Conservation (phyloP, 2,888 invertebrate genomes). For the Caenorhabditis plicata region DNA sequence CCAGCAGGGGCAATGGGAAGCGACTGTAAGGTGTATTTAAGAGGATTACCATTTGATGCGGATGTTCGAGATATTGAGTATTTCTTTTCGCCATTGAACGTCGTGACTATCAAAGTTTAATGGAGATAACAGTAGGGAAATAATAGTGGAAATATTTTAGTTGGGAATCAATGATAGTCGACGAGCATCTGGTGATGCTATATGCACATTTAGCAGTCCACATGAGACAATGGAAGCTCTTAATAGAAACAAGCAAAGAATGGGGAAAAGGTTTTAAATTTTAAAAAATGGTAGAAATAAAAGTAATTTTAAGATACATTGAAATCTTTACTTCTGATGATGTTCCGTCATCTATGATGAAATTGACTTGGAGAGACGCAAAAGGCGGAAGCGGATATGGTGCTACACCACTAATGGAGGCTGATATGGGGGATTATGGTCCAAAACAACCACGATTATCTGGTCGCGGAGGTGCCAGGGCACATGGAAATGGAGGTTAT, state of each 20-base stretch:
- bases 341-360: conserved; percentile 36
- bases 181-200: conserved; percentile 57
- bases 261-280: conserved; percentile 69
- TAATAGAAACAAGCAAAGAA: conserved; percentile 44
- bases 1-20: neutral
- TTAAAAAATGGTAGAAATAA: neutral
- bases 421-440: conserved; percentile 1
- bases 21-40: conserved; percentile 46
- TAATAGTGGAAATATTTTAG: conserved; percentile 26
- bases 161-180: conserved; percentile 44
- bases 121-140: conserved; percentile 21
- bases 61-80: conserved; percentile 40
- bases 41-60: conserved; percentile 58
- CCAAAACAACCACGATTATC: conserved; percentile 6
- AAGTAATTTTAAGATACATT: conserved; percentile 70
- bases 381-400: conserved; percentile 21
- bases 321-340: conserved; percentile 77
- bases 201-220: conserved; percentile 48
- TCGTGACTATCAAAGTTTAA: conserved; percentile 45
- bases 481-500: too few relatives aligned
- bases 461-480: neutral
- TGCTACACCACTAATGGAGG: conserved; percentile 1
- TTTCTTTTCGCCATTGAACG: conserved; percentile 54
- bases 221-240: conserved; percentile 47
- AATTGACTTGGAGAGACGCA: conserved; percentile 34